Percentiles rank a stretch among this genome's conserved stretches.
These are phyloP conservation scores for Apocheima hispidaria DNA, from an alignment of 2,888 invertebrate species.

Conservation along the genomic window DNA sequence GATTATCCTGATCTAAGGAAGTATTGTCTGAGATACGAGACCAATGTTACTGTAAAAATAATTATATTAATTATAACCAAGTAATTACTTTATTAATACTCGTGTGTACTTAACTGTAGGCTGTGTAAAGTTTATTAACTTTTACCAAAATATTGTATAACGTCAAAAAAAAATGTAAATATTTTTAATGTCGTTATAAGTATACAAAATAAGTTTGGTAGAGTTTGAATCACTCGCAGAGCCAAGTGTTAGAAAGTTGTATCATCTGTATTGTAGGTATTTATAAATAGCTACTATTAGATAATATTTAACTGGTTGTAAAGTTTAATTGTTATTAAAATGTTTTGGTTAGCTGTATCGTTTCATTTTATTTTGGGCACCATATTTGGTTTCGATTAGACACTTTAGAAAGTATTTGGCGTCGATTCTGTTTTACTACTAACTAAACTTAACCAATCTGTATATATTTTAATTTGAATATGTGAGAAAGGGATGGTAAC, in stretches of 20 bases:
- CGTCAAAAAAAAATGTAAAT: too few species aligned
- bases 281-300: constrained; percentile 2
- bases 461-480: too few species aligned
- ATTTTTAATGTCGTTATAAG: too few species aligned
- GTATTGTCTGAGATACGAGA: constrained; percentile 26
- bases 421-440: too few species aligned
- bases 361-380: constrained; percentile 10
- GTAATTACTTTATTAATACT: constrained; percentile 17
- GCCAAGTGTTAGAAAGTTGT: background rate
- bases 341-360: constrained; percentile 46
- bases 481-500: too few species aligned
- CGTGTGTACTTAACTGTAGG: constrained; percentile 29
- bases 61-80: background rate
- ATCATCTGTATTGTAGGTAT: background rate
- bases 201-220: too few species aligned
- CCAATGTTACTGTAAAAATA: constrained; percentile 30
- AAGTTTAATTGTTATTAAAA: constrained; percentile 59
- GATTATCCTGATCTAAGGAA: background rate
- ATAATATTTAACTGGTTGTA: constrained; percentile 18
- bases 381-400: too few species aligned
- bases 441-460: too few species aligned
- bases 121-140: constrained; percentile 23
- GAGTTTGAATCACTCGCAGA: background rate
- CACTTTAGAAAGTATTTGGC: background rate
- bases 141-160: constrained; percentile 20